Evolutionary conservation across 1,140 invertebrate species (phyloP), one percentile per base, ranked within the genome.

Genomic region (Lucilia sericata): DNA sequence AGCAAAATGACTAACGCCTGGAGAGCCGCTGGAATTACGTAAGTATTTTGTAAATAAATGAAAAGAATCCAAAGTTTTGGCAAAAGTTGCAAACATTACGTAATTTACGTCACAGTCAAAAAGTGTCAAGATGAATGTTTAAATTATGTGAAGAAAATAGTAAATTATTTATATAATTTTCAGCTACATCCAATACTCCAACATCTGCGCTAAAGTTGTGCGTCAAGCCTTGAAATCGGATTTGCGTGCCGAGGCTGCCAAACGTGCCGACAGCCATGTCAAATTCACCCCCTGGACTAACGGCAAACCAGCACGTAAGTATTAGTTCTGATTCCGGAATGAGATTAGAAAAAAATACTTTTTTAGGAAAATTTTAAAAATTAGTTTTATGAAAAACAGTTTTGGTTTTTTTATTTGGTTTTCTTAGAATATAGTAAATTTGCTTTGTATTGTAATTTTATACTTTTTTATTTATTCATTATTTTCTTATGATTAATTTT

Each of bases 131-230:
- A 1, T 47, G 21, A 21, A 30, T 30, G 30, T 47, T 13, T n/a
- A 10, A 19, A 47, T 10, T 19, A 47, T 47, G 5, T 42, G 42
- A 42, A 42, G 10, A 42, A 42, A 42, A 42, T 78, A 42, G 13
- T 55, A 83, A 17, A 42, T 80, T 49, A 49, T 82, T 80, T 81
- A 17, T 85, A 86, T 84, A 21, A 21, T 92, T 93, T 30, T 86
- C 88, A 98, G 97, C 93, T 98, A 98, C 92, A 96, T 98, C 91
- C 96, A 97, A 92, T 98, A 97, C 90, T 98, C 97, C 36, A 96
- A 95, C 89, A 97, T 98, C 89, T 96, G 96, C 87, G 97, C 97
- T 13, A 94, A 93, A 89, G 91, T 97, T 51, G 92, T 98, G 74
- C 93, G 97, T 34, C 92, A 94, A 88, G 94, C 96, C 21, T 90